Conservation (phyloP, 2,888 invertebrate genomes). For the Pterostichus niger region DNA sequence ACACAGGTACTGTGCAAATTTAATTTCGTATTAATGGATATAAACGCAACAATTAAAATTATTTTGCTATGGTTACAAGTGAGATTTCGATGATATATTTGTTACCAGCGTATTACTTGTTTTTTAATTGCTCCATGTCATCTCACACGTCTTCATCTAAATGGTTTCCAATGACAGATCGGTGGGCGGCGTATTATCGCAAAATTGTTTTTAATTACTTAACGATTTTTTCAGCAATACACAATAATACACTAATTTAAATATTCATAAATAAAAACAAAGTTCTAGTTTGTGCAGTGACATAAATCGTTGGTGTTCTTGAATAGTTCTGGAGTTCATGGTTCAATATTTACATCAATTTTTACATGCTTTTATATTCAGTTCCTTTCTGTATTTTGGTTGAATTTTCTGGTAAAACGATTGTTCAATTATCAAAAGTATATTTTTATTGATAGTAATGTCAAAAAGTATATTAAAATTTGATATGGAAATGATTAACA, state of each 20-base stretch:
- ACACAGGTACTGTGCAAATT: slow-evolving; percentile 83
- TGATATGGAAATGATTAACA: not conserved
- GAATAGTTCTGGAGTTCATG: slow-evolving; percentile 11
- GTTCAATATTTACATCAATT: slow-evolving; percentile 64
- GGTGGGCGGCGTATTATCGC: slow-evolving; percentile 73
- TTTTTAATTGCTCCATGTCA: slow-evolving; percentile 54
- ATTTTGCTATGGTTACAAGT: slow-evolving; percentile 38
- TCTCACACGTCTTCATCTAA: slow-evolving; percentile 56
- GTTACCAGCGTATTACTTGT: slow-evolving; percentile 52
- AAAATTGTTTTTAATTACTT: slow-evolving; percentile 69
- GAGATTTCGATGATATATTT: slow-evolving; percentile 13
- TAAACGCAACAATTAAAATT: slow-evolving; percentile 58
- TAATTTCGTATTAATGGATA: slow-evolving; percentile 65
- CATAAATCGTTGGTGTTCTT: slow-evolving; percentile 15
- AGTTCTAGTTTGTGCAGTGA: not conserved
- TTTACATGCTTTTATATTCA: slow-evolving; percentile 38
- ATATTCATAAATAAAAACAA: not conserved
- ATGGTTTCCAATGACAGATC: slow-evolving; percentile 70
- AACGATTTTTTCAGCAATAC: slow-evolving; percentile 55
- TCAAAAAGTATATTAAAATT: not conserved
- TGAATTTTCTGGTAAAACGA: not conserved
- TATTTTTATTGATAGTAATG: not conserved
- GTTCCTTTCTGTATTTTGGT: slow-evolving; percentile 13
- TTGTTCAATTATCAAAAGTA: not conserved
- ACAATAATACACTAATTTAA: not conserved